phyloP scores from a whole-genome alignment of 1,140 invertebrate species.

The Popillia japonica region DNA sequence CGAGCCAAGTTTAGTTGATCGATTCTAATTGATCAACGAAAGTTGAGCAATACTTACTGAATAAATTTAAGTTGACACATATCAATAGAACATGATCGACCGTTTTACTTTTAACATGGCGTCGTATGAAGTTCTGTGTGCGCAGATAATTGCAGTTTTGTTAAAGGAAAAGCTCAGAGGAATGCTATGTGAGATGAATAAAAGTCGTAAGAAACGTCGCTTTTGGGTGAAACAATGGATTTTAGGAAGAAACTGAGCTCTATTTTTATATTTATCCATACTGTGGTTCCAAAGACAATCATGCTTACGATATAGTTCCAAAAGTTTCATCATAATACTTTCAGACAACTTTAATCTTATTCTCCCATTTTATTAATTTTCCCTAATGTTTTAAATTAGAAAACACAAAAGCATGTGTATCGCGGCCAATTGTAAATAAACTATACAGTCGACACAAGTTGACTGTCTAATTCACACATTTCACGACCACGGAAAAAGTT shows the following conservation, averaged over 20 bases:
- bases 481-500: slow-evolving; percentile 42
- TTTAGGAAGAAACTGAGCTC: slow-evolving; percentile 46
- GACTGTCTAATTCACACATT: slow-evolving; percentile 40
- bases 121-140: slow-evolving; percentile 45
- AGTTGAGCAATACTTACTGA: slow-evolving; percentile 39
- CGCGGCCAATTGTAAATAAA: slow-evolving; percentile 28
- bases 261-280: slow-evolving; percentile 45
- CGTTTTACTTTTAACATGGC: slow-evolving; percentile 45
- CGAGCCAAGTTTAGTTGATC: slow-evolving; percentile 32
- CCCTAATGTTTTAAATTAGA: too few species aligned
- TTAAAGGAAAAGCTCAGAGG: too few species aligned
- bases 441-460: slow-evolving; percentile 37
- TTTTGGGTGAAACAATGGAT: slow-evolving; percentile 50
- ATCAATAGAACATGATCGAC: slow-evolving; percentile 40
- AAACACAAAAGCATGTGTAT: slow-evolving; percentile 25
- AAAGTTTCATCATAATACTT: slow-evolving; percentile 41
- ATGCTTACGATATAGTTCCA: slow-evolving; percentile 40
- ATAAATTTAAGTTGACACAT: slow-evolving; percentile 38
- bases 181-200: slow-evolving; percentile 45
- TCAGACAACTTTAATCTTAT: slow-evolving; percentile 40
- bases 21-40: slow-evolving; percentile 38
- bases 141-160: slow-evolving; percentile 42
- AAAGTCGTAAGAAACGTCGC: slow-evolving; percentile 48
- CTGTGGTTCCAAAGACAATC: slow-evolving; percentile 42
- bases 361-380: slow-evolving; percentile 39